A percentile compares a stretch with the other conserved stretches of the same genome.
These are phyloP conservation scores for Rotaria socialis DNA, from an alignment of 2,888 invertebrate species.

Conservation along the genomic window DNA sequence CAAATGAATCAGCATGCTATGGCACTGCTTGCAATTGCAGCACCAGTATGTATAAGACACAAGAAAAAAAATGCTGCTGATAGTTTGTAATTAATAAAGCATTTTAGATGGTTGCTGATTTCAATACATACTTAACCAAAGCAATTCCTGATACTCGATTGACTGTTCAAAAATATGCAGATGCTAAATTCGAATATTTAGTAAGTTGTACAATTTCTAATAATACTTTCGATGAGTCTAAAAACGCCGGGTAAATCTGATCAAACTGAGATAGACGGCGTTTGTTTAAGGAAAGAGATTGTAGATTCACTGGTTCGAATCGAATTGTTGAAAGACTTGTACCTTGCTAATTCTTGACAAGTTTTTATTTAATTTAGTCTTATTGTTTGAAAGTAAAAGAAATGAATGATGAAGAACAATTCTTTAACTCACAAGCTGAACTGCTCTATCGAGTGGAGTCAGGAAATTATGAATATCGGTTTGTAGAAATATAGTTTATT, in stretches of 20 bases:
- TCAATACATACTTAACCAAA: conserved; percentile 88
- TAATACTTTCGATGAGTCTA: too few species aligned
- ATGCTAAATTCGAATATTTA: conserved; percentile 96
- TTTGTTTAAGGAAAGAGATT: too few species aligned
- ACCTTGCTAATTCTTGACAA: not conserved
- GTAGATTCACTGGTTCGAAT: too few species aligned
- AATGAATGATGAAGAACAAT: conserved; percentile 97
- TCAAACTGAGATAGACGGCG: too few species aligned
- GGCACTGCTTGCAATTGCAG: conserved; percentile 79
- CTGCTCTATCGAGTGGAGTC: conserved; percentile 95
- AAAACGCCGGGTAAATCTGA: too few species aligned
- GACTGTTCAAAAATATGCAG: conserved; percentile 94
- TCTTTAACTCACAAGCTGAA: conserved; percentile 78
- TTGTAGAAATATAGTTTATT: not conserved
- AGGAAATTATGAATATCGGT: conserved; percentile 95
- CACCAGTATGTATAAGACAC: conserved; percentile 68
- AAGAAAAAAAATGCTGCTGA: conserved; percentile 40
- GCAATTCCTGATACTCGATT: conserved; percentile 96
- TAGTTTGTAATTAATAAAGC: conserved; percentile 47
- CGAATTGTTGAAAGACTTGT: not conserved
- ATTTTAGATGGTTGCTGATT: conserved; percentile 76
- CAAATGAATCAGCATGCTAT: conserved; percentile 83
- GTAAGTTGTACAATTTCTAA: conserved; percentile 51
- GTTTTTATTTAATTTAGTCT: conserved; percentile 62
- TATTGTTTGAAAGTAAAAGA: conserved; percentile 99